Evolutionary conservation across 2,113 vertebrate genomes (phyloP).

Genomic region (Mus musculus): DNA sequence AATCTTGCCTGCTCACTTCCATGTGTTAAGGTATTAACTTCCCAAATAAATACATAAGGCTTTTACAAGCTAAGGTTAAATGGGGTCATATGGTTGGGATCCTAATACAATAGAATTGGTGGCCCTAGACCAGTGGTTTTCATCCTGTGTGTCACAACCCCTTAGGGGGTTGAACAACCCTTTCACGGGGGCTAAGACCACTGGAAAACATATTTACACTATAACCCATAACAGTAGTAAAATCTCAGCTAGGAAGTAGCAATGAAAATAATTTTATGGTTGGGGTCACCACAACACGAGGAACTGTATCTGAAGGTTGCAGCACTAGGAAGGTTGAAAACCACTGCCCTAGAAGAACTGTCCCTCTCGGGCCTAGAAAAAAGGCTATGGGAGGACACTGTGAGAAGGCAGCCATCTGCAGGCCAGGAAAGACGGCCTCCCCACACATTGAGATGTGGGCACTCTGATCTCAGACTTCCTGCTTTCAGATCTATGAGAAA

Average conservation of each 20-base stretch:
- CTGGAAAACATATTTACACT: background rate
- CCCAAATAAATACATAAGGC: background rate
- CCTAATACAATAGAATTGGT: background rate
- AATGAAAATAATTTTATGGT: background rate
- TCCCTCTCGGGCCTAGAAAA: background rate
- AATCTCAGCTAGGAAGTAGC: background rate
- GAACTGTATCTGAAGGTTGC: background rate
- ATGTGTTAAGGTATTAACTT: background rate
- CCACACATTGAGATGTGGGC: background rate
- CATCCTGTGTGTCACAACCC: background rate
- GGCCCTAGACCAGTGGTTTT: background rate
- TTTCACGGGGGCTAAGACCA: background rate
- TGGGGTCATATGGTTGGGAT: background rate
- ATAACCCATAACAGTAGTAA: background rate
- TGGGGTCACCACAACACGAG: background rate
- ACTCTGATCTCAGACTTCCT: slow-evolving; percentile 2
- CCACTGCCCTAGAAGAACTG: background rate
- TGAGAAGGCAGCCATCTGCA: background rate
- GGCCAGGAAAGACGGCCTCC: background rate
- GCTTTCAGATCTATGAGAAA: slow-evolving; percentile 38
- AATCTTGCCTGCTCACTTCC: background rate
- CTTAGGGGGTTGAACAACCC: background rate
- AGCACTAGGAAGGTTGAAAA: background rate
- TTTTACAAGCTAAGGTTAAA: background rate
- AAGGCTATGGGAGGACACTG: background rate